phyloP scores from a whole-genome alignment of 2,113 vertebrate genomes.

The Chaetura pelagica region DNA sequence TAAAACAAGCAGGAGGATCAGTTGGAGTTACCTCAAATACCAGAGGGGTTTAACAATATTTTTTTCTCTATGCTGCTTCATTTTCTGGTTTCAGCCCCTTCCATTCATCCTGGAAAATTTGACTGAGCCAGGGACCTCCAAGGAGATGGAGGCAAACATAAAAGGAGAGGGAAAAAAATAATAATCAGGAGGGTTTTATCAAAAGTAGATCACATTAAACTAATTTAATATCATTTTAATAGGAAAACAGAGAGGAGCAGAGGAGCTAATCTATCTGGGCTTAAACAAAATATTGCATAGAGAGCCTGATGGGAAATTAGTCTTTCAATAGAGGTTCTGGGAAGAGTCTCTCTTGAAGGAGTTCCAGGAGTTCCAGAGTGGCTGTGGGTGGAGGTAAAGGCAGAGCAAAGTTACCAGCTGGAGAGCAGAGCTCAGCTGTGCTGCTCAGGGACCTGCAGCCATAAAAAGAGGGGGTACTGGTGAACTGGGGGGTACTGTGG shows the following conservation, averaged over 20 bases:
- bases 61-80: not conserved
- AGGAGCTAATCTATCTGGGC: slow-evolving; percentile 28
- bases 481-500: not conserved
- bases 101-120: not conserved
- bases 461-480: not conserved
- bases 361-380: not conserved
- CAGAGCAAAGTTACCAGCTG: not conserved
- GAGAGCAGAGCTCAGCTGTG: not conserved
- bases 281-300: slow-evolving; percentile 47
- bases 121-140: not conserved
- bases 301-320: slow-evolving; percentile 40
- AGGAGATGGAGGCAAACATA: not conserved
- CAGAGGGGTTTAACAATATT: not conserved
- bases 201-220: slow-evolving; percentile 37
- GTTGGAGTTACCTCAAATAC: not conserved
- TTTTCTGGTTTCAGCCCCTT: not conserved
- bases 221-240: slow-evolving; percentile 58
- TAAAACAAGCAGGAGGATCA: not conserved
- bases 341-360: not conserved
- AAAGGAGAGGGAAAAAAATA: not conserved
- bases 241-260: slow-evolving; percentile 49
- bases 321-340: not conserved
- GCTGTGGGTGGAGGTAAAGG: not conserved
- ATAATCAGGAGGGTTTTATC: slow-evolving; percentile 11
- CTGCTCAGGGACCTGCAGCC: not conserved